A percentile compares a stretch with the other conserved stretches of the same genome.
These are phyloP conservation scores for Megalops cyprinoides DNA, from an alignment of 2,797 vertebrate species.

Conservation along the genomic window DNA sequence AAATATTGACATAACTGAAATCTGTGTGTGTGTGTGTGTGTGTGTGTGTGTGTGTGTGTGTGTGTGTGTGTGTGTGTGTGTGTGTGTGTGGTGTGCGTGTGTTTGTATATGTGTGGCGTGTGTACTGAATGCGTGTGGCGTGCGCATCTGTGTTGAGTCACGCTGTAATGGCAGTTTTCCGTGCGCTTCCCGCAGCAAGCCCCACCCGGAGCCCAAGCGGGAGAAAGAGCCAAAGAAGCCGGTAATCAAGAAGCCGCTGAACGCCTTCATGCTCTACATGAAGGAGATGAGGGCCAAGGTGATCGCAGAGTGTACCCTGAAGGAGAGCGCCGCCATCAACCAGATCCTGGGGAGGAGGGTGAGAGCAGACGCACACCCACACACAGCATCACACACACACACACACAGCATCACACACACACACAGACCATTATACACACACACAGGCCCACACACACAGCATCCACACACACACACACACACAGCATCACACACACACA, in stretches of 20 bases:
- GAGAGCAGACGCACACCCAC: conserved; percentile 51
- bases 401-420: no score
- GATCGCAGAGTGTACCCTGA: conserved; percentile 97
- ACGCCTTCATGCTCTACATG: conserved; percentile 99
- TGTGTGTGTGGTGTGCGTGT: no score
- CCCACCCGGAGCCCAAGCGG: conserved; percentile 86
- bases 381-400: not conserved
- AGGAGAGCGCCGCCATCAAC: conserved; percentile 98
- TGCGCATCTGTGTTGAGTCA: not conserved
- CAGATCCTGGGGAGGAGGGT: conserved; percentile 97
- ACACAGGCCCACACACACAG: not conserved
- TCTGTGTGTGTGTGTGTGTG: not conserved
- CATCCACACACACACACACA: not conserved
- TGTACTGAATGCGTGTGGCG: not conserved
- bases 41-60: not conserved
- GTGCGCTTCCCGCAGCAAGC: conserved; percentile 78
- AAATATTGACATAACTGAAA: not conserved
- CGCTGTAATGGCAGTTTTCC: not conserved
- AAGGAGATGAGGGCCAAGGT: conserved; percentile 99
- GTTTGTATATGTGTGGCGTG: not conserved
- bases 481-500: not conserved
- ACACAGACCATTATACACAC: not conserved
- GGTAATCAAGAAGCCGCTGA: conserved; percentile 97
- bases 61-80: not conserved
- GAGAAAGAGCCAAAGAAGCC: conserved; percentile 98